Evolutionary conservation across 2,888 invertebrate genomes (phyloP).

Genomic region (Actias luna): DNA sequence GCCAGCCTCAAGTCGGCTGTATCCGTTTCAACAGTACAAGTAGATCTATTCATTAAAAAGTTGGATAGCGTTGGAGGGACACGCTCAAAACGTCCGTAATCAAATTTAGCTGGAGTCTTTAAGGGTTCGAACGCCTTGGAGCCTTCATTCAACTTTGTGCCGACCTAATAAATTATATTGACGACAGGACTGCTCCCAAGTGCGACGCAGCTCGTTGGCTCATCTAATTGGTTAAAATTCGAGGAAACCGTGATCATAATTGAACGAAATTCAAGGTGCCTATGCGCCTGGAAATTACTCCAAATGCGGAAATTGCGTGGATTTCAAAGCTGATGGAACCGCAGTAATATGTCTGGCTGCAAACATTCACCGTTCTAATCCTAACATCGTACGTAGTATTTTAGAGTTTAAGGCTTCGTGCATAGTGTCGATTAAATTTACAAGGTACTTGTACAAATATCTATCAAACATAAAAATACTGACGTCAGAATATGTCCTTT

Average conservation of each 20-base stretch:
- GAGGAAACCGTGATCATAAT: conserved; percentile 59
- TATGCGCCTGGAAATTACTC: conserved; percentile 72
- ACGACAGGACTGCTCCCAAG: conserved; percentile 79
- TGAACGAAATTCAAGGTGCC: conserved; percentile 46
- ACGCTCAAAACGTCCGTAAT: conserved; percentile 76
- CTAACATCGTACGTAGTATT: background rate
- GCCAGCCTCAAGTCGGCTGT: conserved; percentile 27
- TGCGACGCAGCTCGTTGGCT: conserved; percentile 80
- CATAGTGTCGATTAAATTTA: background rate
- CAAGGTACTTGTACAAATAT: background rate
- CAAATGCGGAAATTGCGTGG: conserved; percentile 64
- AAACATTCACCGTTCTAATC: background rate
- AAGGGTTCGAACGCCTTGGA: conserved; percentile 79
- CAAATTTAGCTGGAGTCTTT: conserved; percentile 80
- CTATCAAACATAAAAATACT: background rate
- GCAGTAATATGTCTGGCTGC: background rate
- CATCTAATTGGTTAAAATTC: conserved; percentile 81
- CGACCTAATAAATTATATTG: conserved; percentile 81
- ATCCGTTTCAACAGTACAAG: conserved; percentile 42
- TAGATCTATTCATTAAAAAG: conserved; percentile 64
- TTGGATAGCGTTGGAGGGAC: conserved; percentile 62
- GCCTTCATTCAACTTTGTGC: conserved; percentile 76
- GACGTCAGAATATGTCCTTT: background rate
- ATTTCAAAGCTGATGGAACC: conserved; percentile 41
- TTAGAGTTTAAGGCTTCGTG: background rate